Conservation (phyloP, 1,140 invertebrate genomes). For the Lepidurus apus region DNA sequence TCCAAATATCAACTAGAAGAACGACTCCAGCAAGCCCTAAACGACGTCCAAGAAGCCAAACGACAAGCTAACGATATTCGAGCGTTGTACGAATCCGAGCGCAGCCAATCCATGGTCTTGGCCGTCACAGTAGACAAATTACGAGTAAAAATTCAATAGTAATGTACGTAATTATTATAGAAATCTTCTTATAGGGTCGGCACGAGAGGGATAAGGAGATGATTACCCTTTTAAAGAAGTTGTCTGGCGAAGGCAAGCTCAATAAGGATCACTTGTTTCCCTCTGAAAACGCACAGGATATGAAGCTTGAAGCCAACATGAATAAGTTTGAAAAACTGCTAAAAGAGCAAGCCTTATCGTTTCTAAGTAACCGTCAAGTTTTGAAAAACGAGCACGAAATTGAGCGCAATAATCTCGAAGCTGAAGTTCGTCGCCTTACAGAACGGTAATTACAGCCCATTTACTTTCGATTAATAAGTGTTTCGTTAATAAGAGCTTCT, state of each 20-base stretch:
- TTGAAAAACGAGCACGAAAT: slow-evolving; percentile 20
- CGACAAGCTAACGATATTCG: not conserved
- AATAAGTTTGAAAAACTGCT: slow-evolving; percentile 10
- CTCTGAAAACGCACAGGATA: not conserved
- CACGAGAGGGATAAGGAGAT: slow-evolving; percentile 25
- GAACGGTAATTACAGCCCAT: slow-evolving; percentile 8
- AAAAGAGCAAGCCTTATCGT: slow-evolving; percentile 22
- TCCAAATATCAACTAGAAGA: not conserved
- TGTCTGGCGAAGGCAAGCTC: slow-evolving; percentile 21
- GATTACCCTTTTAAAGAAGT: not conserved
- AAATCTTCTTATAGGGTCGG: slow-evolving; percentile 8
- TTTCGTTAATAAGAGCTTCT: not conserved
- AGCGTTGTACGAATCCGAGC: not conserved
- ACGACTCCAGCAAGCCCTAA: not conserved
- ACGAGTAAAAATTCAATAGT: not conserved
- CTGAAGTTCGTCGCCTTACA: not conserved
- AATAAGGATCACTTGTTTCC: not conserved
- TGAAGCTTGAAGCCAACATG: not conserved
- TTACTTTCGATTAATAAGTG: not conserved
- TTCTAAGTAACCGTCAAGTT: not conserved
- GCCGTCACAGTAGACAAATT: not conserved
- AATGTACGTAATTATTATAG: not conserved
- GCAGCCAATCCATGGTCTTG: not conserved
- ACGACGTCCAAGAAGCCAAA: not conserved
- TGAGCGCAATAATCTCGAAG: slow-evolving; percentile 5